Evolutionary conservation across 23 tunicate species (phyloP), one percentile per base, ranked within the genome.

Genomic region (Styela clava): DNA sequence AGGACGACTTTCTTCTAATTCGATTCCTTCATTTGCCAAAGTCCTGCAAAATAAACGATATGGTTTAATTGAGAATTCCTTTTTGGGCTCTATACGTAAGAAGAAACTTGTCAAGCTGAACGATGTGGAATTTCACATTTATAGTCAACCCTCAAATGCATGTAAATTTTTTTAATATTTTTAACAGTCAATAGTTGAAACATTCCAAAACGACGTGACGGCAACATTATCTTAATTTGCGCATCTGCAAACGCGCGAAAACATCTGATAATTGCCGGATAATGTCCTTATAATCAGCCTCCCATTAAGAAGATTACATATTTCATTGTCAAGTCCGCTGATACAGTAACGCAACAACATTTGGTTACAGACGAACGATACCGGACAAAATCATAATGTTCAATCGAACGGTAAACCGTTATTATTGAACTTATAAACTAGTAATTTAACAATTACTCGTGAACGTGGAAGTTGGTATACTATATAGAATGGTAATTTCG

Each of bases 41-140:
- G 77, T 71, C 77, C 77, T 71, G 77, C 27, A 26, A 71, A 44
- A 5, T 5, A 65, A 5, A 65, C 7, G 71, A 65, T 61, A 61
- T 61, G 64, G 64, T 61, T 61, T 21, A 61, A 19, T 61, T 19
- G 64, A 61, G 21, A 61, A 19, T 61, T 61, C 20, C 64, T 21
- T 21, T 19, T 61, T 21, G 21, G 64, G 64, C 20, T 61, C n/a
- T n/a, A n/a, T n/a, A n/a, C n/a, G n/a, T n/a, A n/a, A n/a, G n/a
- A n/a, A n/a, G n/a, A n/a, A n/a, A n/a, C n/a, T n/a, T n/a, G n/a
- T n/a, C n/a, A n/a, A n/a, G n/a, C n/a, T n/a, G n/a, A n/a, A n/a
- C n/a, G n/a, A n/a, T n/a, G n/a, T n/a, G n/a, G n/a, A n/a, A n/a
- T n/a, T n/a, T n/a, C n/a, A n/a, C n/a, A n/a, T n/a, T n/a, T n/a